phyloP scores from a whole-genome alignment of 2,797 vertebrate genomes.

The Acanthurus lineatus region DNA sequence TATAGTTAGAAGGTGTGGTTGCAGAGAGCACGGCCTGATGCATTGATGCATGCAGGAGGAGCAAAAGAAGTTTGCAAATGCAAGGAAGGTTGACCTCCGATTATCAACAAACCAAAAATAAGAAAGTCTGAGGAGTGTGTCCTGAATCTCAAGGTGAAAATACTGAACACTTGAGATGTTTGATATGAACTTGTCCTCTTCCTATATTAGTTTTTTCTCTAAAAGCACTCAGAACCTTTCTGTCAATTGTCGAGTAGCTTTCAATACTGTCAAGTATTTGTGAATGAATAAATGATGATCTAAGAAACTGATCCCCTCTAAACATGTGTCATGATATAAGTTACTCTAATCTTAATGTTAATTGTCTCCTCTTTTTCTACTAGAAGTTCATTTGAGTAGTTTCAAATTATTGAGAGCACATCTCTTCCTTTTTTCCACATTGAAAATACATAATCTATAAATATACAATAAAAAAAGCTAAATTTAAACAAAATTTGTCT shows the following conservation, averaged over 20 bases:
- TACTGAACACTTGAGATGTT: not conserved
- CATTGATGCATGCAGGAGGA: constrained; percentile 1
- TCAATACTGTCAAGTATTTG: not conserved
- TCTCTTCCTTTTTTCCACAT: no score
- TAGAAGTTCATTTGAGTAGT: no score
- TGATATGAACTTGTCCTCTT: not conserved
- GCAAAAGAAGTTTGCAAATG: not conserved
- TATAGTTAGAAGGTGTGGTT: constrained; percentile 6
- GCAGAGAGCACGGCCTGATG: not conserved
- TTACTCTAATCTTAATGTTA: no score
- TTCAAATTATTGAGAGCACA: no score
- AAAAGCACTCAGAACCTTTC: not conserved
- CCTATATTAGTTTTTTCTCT: not conserved
- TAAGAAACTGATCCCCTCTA: no score
- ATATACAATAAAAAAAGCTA: not conserved
- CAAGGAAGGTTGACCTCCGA: constrained; percentile 1
- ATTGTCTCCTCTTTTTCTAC: no score
- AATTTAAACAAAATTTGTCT: constrained; percentile 10
- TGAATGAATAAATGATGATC: not conserved
- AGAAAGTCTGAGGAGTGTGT: not conserved
- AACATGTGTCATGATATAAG: no score
- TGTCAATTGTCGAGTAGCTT: not conserved
- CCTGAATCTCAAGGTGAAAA: constrained; percentile 14
- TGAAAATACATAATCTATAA: not conserved
- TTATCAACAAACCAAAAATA: constrained; percentile 45